phyloP scores from a whole-genome alignment of 2,113 vertebrate genomes.

The Cyanocitta stelleri region DNA sequence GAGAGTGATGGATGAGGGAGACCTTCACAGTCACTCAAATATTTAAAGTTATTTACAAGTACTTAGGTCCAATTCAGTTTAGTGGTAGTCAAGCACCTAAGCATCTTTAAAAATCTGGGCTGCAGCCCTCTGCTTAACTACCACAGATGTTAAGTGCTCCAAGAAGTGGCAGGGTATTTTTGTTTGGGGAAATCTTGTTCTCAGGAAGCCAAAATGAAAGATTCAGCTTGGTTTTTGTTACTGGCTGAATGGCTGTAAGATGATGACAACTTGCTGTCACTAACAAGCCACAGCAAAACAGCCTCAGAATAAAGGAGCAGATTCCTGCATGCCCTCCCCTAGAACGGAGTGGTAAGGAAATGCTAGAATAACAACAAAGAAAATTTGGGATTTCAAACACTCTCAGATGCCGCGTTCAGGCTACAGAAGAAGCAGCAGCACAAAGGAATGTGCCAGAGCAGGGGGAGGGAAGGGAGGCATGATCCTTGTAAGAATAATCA shows the following conservation, averaged over 20 bases:
- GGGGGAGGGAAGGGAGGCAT: background rate
- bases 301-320: background rate
- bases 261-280: slow-evolving; percentile 22
- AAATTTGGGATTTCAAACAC: background rate
- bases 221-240: background rate
- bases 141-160: background rate
- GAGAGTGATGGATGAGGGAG: background rate
- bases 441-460: slow-evolving; percentile 17
- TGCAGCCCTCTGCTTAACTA: background rate
- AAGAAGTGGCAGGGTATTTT: background rate
- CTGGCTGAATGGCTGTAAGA: slow-evolving; percentile 17
- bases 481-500: slow-evolving; percentile 33
- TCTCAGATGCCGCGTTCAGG: background rate
- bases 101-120: background rate
- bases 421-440: background rate
- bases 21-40: background rate
- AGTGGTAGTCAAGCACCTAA: background rate
- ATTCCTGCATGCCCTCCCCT: background rate
- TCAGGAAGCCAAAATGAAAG: background rate
- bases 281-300: background rate
- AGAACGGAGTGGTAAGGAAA: background rate
- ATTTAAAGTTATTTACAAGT: slow-evolving; percentile 7
- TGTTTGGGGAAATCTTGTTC: background rate
- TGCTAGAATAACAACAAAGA: background rate
- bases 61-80: background rate